Evolutionary conservation across 1,140 invertebrate genomes (phyloP).

Genomic region (Anagrus nilaparvatae): DNA sequence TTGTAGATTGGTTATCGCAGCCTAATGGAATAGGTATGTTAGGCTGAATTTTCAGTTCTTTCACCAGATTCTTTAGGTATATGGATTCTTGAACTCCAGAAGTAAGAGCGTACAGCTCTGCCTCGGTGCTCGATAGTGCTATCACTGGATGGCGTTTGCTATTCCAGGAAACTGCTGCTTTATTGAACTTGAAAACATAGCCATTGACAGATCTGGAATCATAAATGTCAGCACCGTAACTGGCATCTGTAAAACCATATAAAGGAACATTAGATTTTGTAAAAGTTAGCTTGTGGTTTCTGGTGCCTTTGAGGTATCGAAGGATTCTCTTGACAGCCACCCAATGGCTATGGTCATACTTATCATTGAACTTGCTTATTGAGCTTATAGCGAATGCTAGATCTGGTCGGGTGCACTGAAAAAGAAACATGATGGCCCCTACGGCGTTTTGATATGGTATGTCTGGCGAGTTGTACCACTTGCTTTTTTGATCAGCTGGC

Average conservation of each 20-base stretch:
- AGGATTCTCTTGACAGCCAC: slow-evolving; percentile 20
- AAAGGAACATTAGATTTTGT: slow-evolving; percentile 5
- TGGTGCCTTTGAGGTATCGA: slow-evolving; percentile 21
- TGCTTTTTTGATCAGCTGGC: no score
- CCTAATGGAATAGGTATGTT: no score
- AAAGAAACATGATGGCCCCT: slow-evolving; percentile 20
- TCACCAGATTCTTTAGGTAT: background rate
- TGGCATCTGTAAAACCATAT: slow-evolving; percentile 21
- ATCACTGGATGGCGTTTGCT: slow-evolving; percentile 27
- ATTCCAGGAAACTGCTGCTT: slow-evolving; percentile 22
- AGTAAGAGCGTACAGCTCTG: slow-evolving; percentile 19
- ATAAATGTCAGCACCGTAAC: slow-evolving; percentile 21
- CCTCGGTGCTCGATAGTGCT: slow-evolving; percentile 29
- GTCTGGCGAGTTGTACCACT: background rate
- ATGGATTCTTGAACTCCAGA: slow-evolving; percentile 14
- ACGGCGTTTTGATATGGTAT: slow-evolving; percentile 23
- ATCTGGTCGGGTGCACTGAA: slow-evolving; percentile 29
- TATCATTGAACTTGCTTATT: slow-evolving; percentile 17
- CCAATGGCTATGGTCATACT: slow-evolving; percentile 21
- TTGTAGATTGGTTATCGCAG: no score
- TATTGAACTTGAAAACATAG: slow-evolving; percentile 19
- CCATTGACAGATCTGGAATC: slow-evolving; percentile 21
- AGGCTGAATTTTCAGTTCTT: background rate
- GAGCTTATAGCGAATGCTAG: slow-evolving; percentile 26
- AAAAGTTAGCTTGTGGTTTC: slow-evolving; percentile 9